phyloP scores from a whole-genome alignment of 2,797 vertebrate species.

The Rachycentron canadum region DNA sequence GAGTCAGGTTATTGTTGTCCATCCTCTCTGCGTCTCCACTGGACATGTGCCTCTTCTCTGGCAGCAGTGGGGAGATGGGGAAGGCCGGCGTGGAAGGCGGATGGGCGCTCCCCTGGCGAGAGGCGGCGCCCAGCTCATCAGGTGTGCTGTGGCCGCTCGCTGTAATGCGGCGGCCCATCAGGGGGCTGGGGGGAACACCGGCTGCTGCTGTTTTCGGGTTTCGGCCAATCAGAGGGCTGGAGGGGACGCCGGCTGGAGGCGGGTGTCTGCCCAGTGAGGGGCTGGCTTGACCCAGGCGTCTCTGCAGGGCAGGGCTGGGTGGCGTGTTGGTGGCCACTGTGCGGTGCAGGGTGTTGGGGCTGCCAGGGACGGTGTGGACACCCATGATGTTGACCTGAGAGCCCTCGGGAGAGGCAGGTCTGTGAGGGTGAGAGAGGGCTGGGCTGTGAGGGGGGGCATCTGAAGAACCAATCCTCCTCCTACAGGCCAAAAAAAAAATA shows the following conservation, averaged over 20 bases:
- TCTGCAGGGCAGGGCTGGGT: conserved; percentile 91
- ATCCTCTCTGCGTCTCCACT: conserved; percentile 90
- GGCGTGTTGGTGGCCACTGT: conserved; percentile 97
- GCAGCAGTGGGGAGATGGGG: conserved; percentile 90
- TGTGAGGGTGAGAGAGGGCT: conserved; percentile 78
- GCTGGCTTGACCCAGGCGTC: conserved; percentile 87
- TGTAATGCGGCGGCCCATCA: conserved; percentile 84
- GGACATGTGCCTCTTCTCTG: conserved; percentile 91
- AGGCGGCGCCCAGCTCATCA: conserved; percentile 87
- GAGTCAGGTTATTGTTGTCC: conserved; percentile 88
- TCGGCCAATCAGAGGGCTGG: conserved; percentile 81
- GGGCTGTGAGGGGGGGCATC: conserved; percentile 74
- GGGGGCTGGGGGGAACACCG: conserved; percentile 84
- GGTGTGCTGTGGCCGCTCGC: conserved; percentile 87
- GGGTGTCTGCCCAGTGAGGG: conserved; percentile 73
- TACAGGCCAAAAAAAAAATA: conserved; percentile 50
- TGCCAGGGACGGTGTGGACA: conserved; percentile 86
- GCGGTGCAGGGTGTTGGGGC: conserved; percentile 92
- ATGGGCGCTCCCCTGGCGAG: conserved; percentile 89
- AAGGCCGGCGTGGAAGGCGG: conserved; percentile 89
- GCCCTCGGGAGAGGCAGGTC: conserved; percentile 80
- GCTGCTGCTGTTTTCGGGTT: conserved; percentile 57
- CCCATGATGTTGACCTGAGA: conserved; percentile 86
- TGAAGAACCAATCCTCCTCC: conserved; percentile 83
- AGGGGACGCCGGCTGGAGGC: conserved; percentile 45